A percentile compares a stretch with the other conserved stretches of the same genome.
These are phyloP conservation scores for Camelus bactrianus DNA, from an alignment of 2,113 vertebrate genomes.

Conservation along the genomic window DNA sequence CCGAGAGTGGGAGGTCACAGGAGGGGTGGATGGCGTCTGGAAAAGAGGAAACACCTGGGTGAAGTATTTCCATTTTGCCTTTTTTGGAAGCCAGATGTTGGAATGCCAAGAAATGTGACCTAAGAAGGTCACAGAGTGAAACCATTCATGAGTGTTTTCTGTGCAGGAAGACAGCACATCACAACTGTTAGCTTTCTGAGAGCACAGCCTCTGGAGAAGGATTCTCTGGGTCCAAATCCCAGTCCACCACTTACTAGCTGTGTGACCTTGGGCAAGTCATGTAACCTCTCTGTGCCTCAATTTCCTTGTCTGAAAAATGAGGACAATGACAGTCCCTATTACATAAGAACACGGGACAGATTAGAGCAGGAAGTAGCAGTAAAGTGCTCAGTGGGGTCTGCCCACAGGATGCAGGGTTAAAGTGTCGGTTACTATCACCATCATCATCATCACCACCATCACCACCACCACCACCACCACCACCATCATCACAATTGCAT, in stretches of 20 bases:
- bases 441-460: too few relatives aligned
- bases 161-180: not conserved
- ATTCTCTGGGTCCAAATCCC: not conserved
- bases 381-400: not conserved
- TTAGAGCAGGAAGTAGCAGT: not conserved
- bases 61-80: not conserved
- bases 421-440: rapidly evolving
- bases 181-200: not conserved
- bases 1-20: not conserved
- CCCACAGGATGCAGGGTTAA: rapidly evolving
- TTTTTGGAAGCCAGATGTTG: not conserved
- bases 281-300: not conserved
- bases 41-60: not conserved
- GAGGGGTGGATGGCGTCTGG: not conserved
- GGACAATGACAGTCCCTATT: not conserved
- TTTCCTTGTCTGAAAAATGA: not conserved
- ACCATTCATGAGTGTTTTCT: rapidly evolving
- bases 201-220: not conserved
- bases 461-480: rapidly evolving
- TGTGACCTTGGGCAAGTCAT: not conserved
- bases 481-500: too few relatives aligned
- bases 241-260: not conserved
- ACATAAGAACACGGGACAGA: not conserved
- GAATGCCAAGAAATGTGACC: not conserved
- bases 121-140: not conserved